Evolutionary conservation across 1,140 invertebrate species (phyloP).

Genomic region (Drosophila parabipectinata): DNA sequence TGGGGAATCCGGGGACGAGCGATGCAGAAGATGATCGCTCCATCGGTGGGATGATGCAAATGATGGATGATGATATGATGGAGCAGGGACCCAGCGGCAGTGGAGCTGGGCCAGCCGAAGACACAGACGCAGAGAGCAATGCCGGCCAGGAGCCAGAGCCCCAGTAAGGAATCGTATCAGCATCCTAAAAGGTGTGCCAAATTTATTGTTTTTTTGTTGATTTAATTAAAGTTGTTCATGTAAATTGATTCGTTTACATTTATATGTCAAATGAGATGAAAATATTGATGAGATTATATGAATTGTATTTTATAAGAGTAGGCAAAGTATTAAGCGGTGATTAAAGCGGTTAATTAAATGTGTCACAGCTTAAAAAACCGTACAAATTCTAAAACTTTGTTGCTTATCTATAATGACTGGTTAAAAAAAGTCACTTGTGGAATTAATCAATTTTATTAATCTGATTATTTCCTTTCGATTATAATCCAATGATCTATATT

Average conservation of each 20-base stretch:
- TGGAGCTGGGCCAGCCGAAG: not conserved
- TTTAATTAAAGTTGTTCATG: slow-evolving; percentile 12
- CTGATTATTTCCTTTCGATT: too few relatives aligned
- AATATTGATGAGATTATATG: too few relatives aligned
- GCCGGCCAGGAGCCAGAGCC: not conserved
- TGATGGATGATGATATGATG: slow-evolving; percentile 14
- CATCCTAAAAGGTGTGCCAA: not conserved
- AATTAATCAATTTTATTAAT: not conserved
- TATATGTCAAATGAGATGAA: not conserved
- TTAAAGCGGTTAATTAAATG: slow-evolving; percentile 9
- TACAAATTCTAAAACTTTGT: too few relatives aligned
- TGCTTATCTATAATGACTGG: not conserved
- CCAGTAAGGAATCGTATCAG: not conserved
- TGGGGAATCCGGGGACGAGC: not conserved
- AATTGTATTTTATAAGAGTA: not conserved
- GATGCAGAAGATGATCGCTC: slow-evolving; percentile 7
- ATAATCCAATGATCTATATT: too few relatives aligned
- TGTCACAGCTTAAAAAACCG: not conserved
- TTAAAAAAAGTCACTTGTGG: slow-evolving; percentile 4
- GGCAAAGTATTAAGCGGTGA: slow-evolving; percentile 8
- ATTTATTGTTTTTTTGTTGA: slow-evolving; percentile 2
- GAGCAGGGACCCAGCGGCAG: slow-evolving; percentile 21
- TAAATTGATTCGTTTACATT: not conserved
- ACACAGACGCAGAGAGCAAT: not conserved
- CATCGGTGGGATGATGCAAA: not conserved